phyloP scores from a whole-genome alignment of 2,113 vertebrate species.

The Vulpes ferrilata region DNA sequence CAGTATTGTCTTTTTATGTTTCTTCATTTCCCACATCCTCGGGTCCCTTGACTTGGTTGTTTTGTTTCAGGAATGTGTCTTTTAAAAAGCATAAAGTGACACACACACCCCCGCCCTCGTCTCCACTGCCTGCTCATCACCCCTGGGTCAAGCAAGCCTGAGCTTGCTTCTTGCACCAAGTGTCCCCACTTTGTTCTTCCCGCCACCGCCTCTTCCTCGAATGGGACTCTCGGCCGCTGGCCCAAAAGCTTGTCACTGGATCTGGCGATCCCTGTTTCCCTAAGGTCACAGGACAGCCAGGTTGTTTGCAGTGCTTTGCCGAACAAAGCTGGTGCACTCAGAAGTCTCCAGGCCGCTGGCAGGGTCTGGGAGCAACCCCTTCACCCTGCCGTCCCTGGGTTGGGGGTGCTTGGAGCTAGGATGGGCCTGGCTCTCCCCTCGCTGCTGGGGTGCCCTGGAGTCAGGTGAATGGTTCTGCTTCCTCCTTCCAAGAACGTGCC shows the following conservation, averaged over 20 bases:
- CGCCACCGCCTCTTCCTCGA: background rate
- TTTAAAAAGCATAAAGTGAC: background rate
- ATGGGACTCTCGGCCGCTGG: rapidly evolving
- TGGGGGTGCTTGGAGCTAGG: background rate
- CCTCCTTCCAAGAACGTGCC: background rate
- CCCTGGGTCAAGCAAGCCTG: background rate
- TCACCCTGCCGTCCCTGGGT: background rate
- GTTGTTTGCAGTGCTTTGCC: background rate
- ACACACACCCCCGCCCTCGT: rapidly evolving
- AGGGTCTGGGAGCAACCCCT: rapidly evolving
- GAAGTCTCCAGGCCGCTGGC: background rate
- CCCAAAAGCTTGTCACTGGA: rapidly evolving
- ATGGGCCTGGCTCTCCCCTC: background rate
- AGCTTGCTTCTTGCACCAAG: background rate
- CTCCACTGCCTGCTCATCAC: rapidly evolving
- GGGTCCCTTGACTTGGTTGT: background rate
- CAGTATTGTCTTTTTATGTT: background rate
- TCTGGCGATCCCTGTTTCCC: rapidly evolving
- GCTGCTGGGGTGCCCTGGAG: background rate
- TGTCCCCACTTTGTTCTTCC: rapidly evolving
- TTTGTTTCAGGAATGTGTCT: background rate
- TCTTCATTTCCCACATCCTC: background rate
- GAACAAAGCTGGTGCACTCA: too few relatives aligned
- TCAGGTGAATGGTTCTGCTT: rapidly evolving
- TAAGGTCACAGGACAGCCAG: rapidly evolving